phyloP scores from a whole-genome alignment of 2,888 invertebrate species.

The Volucella inflata region DNA sequence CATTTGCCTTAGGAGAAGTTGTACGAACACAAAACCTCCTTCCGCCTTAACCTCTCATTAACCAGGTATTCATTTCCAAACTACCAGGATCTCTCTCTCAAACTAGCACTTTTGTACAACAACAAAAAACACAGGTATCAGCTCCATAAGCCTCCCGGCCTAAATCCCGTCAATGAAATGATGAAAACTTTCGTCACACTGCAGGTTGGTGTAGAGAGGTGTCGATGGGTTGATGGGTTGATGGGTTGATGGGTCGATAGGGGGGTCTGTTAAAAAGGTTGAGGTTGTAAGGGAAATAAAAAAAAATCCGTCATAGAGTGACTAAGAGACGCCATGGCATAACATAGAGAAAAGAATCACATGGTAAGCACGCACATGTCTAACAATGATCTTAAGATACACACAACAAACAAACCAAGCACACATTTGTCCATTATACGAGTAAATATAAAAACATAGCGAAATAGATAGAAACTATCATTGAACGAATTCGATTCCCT shows the following conservation, averaged over 20 bases:
- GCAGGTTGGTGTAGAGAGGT: not conserved
- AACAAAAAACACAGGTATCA: slow-evolving; percentile 23
- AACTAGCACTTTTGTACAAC: slow-evolving; percentile 32
- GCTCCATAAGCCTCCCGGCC: slow-evolving; percentile 21
- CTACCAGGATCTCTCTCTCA: slow-evolving; percentile 2
- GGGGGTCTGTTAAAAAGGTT: too few species aligned
- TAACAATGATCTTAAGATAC: not conserved
- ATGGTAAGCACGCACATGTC: slow-evolving; percentile 69
- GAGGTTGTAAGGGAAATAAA: too few species aligned
- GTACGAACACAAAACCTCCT: not conserved
- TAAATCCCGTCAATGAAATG: slow-evolving; percentile 65
- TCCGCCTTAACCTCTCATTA: slow-evolving; percentile 14
- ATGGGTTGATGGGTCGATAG: too few species aligned
- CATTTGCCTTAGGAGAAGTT: not conserved
- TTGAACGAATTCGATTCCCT: slow-evolving; percentile 58
- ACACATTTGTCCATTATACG: not conserved
- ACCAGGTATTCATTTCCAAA: slow-evolving; percentile 6
- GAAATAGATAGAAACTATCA: slow-evolving; percentile 37
- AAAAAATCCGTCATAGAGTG: not conserved
- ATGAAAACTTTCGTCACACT: slow-evolving; percentile 27
- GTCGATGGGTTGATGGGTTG: too few species aligned
- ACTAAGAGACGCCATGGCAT: not conserved
- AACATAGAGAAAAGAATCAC: slow-evolving; percentile 50
- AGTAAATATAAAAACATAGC: slow-evolving; percentile 1
- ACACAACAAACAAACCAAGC: slow-evolving; percentile 15